Conservation (phyloP, 2,113 vertebrate species). For the Crotalus helleri region DNA sequence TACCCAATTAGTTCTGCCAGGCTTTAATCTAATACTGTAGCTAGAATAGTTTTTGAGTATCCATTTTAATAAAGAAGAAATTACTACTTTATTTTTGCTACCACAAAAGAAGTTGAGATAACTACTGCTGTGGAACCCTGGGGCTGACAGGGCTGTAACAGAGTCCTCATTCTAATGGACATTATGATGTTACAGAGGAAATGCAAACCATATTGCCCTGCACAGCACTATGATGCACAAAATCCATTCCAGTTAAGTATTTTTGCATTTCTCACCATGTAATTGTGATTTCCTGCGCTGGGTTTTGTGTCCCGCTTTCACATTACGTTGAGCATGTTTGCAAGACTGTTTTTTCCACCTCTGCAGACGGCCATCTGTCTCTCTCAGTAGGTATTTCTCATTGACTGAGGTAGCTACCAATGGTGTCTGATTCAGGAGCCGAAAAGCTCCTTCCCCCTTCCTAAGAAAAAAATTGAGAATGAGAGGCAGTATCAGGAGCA, state of each 20-base stretch:
- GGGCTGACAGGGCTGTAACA: neutral
- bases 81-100: neutral
- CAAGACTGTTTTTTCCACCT: neutral
- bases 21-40: neutral
- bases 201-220: neutral
- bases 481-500: neutral
- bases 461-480: constrained; percentile 52
- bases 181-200: neutral
- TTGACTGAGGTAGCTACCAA: constrained; percentile 60
- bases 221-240: neutral
- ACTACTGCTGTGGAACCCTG: neutral
- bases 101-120: neutral
- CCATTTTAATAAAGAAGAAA: neutral
- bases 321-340: constrained; percentile 16
- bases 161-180: too few species aligned
- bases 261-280: neutral
- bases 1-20: too few species aligned
- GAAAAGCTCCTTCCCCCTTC: constrained; percentile 85
- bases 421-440: constrained; percentile 61
- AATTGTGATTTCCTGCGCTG: neutral
- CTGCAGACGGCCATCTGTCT: constrained; percentile 80
- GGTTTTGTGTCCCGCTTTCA: neutral
- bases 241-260: too few species aligned
- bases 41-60: neutral
- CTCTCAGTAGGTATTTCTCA: constrained; percentile 85